Percentiles rank a stretch among this genome's conserved stretches.
Conservation (phyloP, 2,797 vertebrate genomes). For the Micrastur ruficollis region DNA sequence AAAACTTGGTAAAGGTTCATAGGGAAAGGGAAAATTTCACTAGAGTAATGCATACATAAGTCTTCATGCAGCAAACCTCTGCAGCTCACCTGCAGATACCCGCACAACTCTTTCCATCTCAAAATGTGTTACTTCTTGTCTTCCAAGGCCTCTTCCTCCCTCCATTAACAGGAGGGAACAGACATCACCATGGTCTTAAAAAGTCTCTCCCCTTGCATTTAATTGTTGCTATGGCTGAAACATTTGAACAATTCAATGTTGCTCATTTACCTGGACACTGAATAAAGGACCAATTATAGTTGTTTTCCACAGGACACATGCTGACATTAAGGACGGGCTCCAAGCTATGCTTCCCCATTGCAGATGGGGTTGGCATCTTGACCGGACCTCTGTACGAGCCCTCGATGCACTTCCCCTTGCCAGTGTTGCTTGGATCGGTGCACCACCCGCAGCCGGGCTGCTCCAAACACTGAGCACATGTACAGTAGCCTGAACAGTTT, state of each 20-base stretch:
- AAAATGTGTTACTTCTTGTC: not conserved
- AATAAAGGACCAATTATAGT: conserved; percentile 96
- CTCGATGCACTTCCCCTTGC: conserved; percentile 92
- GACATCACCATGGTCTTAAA: accelerated
- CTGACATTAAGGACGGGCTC: conserved; percentile 88
- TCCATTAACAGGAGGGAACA: not conserved
- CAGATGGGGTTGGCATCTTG: conserved; percentile 77
- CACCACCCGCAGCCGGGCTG: conserved; percentile 98
- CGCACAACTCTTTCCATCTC: not conserved
- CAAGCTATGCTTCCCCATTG: conserved; percentile 60
- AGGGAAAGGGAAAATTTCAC: not conserved
- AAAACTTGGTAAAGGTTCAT: not conserved
- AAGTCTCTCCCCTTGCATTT: not conserved
- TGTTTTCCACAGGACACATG: conserved; percentile 85
- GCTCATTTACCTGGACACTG: conserved; percentile 88
- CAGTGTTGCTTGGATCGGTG: conserved; percentile 92
- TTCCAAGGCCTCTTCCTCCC: not conserved
- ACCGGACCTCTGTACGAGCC: conserved; percentile 90
- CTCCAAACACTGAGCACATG: conserved; percentile 91
- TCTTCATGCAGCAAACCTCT: not conserved
- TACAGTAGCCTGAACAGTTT: conserved; percentile 95
- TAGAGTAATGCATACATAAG: not conserved
- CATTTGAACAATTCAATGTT: accelerated
- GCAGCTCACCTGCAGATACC: not conserved
- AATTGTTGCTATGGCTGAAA: accelerated